These are phyloP conservation scores for Crotalus horridus DNA, from an alignment of 2,113 vertebrate species.

Conservation along the genomic window DNA sequence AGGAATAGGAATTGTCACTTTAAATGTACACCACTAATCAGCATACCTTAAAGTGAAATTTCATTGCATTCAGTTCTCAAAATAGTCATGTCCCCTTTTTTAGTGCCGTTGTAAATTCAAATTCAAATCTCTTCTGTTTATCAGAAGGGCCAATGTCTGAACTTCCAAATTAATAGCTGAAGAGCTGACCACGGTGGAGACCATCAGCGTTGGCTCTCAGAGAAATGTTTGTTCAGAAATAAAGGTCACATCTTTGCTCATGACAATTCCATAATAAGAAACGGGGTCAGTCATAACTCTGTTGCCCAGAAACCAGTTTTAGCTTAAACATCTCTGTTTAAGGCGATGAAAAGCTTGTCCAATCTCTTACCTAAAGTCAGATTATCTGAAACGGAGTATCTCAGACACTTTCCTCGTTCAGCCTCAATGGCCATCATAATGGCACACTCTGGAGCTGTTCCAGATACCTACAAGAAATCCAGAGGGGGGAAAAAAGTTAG, in stretches of 20 bases:
- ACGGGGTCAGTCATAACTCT: not conserved
- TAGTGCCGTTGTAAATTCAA: not conserved
- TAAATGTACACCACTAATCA: no score
- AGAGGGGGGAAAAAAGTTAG: not conserved
- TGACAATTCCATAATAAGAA: not conserved
- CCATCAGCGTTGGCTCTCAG: not conserved
- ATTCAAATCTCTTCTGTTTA: not conserved
- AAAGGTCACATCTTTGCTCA: no score
- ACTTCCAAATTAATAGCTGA: not conserved
- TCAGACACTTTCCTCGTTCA: conserved; percentile 52
- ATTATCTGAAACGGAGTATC: conserved; percentile 28
- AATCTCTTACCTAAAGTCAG: conserved; percentile 56
- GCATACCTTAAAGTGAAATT: no score
- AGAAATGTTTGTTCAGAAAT: not conserved
- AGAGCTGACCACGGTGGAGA: not conserved
- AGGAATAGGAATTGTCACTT: no score
- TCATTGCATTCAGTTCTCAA: no score
- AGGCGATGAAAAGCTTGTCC: rapidly evolving
- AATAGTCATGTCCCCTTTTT: not conserved
- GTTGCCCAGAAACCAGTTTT: not conserved
- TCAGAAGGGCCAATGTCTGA: not conserved
- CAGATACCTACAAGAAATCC: conserved; percentile 42
- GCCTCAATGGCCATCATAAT: conserved; percentile 55
- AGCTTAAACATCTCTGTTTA: not conserved
- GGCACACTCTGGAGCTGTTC: conserved; percentile 34